Percentiles rank a stretch among this genome's conserved stretches.
Conservation (phyloP, 2,888 invertebrate species). For the Sesamia inferens region DNA sequence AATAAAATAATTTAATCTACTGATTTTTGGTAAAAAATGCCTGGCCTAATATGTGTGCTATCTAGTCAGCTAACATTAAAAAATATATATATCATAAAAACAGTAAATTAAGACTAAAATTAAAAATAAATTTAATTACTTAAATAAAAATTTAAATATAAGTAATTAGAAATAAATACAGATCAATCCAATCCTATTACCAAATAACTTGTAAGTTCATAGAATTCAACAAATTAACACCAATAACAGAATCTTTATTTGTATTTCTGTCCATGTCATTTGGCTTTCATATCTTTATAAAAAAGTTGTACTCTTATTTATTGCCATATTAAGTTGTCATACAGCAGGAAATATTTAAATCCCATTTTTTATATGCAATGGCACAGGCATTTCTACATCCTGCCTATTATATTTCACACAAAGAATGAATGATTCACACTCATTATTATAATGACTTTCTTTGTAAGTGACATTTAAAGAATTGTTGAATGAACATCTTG, state of each 20-base stretch:
- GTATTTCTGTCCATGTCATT: not conserved
- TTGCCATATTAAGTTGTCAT: slow-evolving; percentile 7
- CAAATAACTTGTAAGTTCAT: no score
- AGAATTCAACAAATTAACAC: not conserved
- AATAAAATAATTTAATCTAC: no score
- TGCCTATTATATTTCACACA: slow-evolving; percentile 56
- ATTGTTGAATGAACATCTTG: slow-evolving; percentile 5
- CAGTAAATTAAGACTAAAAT: not conserved
- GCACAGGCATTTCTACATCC: slow-evolving; percentile 51
- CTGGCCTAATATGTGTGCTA: no score
- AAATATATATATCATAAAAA: not conserved
- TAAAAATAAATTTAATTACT: not conserved
- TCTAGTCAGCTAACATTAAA: not conserved
- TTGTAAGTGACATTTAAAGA: slow-evolving; percentile 36
- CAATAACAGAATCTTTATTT: not conserved
- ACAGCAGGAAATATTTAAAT: slow-evolving; percentile 35
- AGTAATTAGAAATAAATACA: not conserved
- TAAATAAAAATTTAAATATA: not conserved
- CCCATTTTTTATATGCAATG: slow-evolving; percentile 38
- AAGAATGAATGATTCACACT: slow-evolving; percentile 54
- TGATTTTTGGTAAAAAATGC: not conserved
- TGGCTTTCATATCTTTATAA: not conserved
- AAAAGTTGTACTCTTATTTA: not conserved
- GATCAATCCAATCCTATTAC: not conserved
- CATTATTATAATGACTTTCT: slow-evolving; percentile 54